Conservation (phyloP, 1,140 invertebrate species). For the Megalopta genalis region DNA sequence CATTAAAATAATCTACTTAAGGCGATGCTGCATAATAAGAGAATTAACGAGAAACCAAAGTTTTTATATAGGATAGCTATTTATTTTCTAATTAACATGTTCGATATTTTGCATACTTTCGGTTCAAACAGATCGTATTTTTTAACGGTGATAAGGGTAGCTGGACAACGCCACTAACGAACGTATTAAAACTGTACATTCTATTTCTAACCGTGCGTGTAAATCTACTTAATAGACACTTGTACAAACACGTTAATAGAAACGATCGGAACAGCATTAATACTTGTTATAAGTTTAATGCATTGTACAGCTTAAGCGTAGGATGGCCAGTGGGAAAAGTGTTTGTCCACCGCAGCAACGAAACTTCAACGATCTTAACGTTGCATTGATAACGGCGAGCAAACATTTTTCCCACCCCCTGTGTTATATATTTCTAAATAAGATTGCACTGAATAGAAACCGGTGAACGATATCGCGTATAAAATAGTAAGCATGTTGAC, state of each 20-base stretch:
- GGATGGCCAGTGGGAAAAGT: background rate
- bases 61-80: conserved; percentile 30
- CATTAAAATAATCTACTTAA: conserved; percentile 24
- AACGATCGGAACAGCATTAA: background rate
- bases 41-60: conserved; percentile 4
- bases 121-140: conserved; percentile 11
- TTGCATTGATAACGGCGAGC: too few relatives aligned
- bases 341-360: too few relatives aligned
- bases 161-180: background rate
- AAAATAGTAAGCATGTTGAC: background rate
- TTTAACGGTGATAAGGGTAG: background rate
- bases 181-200: conserved; percentile 34
- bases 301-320: conserved; percentile 40
- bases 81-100: conserved; percentile 43
- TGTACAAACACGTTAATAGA: conserved; percentile 15
- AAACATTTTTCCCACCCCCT: too few relatives aligned
- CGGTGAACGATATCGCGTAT: background rate
- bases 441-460: background rate
- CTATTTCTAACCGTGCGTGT: conserved; percentile 3
- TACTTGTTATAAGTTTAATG: conserved; percentile 36
- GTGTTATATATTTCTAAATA: conserved; percentile 22
- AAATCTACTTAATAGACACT: background rate
- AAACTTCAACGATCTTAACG: too few relatives aligned
- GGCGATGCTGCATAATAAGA: background rate
- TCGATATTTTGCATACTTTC: conserved; percentile 27